A percentile compares a stretch with the other conserved stretches of the same genome.
Conservation (phyloP, 2,113 vertebrate species). For the Tyrannus savana region DNA sequence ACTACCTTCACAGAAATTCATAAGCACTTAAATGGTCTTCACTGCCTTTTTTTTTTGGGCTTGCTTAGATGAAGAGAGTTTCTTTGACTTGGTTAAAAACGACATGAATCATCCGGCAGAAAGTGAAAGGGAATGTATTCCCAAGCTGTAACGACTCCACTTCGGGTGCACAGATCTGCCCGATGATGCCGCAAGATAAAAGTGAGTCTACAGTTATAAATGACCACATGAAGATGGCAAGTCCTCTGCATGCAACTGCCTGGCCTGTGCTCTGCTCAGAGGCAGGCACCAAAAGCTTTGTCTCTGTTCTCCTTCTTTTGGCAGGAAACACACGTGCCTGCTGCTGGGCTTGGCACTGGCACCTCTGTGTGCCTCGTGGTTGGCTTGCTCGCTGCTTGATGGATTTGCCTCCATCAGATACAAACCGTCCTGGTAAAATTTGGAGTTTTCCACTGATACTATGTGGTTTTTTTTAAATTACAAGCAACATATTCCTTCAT, state of each 20-base stretch:
- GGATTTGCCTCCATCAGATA: neutral
- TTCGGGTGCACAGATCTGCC: neutral
- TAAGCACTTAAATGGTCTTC: neutral
- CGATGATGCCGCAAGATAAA: neutral
- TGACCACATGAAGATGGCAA: neutral
- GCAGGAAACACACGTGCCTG: neutral
- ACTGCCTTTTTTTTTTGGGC: neutral
- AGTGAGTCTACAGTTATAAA: neutral
- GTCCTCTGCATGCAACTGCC: neutral
- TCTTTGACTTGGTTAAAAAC: neutral
- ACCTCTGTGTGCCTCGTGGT: accelerated
- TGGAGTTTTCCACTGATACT: neutral
- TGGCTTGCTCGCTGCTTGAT: neutral
- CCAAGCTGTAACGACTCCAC: neutral
- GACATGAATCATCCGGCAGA: neutral
- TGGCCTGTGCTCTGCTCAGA: neutral
- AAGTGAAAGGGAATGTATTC: neutral
- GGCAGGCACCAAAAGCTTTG: neutral
- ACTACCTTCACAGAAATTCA: neutral
- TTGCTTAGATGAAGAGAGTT: neutral
- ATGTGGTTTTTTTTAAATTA: neutral
- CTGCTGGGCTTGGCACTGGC: neutral
- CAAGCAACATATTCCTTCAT: neutral
- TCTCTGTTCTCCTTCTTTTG: neutral
- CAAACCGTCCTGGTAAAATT: neutral